Evolutionary conservation across 2,797 vertebrate genomes (phyloP).

Genomic region (Anableps anableps): DNA sequence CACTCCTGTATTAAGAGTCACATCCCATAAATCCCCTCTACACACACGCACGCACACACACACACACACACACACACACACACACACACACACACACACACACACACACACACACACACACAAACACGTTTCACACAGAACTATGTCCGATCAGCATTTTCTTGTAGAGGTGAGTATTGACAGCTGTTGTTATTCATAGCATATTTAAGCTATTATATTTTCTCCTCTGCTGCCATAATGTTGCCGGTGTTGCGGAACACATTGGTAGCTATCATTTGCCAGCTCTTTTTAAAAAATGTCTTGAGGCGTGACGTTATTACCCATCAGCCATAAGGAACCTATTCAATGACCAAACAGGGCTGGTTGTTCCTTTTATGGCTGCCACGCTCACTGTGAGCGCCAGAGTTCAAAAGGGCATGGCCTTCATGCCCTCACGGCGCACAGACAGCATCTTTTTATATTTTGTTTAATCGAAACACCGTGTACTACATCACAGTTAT

Average conservation of each 20-base stretch:
- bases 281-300: constrained; percentile 76
- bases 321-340: constrained; percentile 78
- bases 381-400: constrained; percentile 70
- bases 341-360: constrained; percentile 80
- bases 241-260: constrained; percentile 79
- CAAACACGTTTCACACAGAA: constrained; percentile 60
- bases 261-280: constrained; percentile 75
- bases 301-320: constrained; percentile 81
- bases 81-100: background rate
- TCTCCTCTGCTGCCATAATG: constrained; percentile 76
- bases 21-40: constrained; percentile 64
- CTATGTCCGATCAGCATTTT: constrained; percentile 79
- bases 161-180: constrained; percentile 79
- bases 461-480: constrained; percentile 80
- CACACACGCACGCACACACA: background rate
- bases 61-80: background rate
- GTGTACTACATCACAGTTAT: constrained; percentile 80
- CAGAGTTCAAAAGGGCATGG: constrained; percentile 84
- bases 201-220: constrained; percentile 79
- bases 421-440: constrained; percentile 73
- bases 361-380: constrained; percentile 79
- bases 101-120: background rate
- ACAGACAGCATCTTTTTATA: constrained; percentile 73
- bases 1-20: constrained; percentile 40
- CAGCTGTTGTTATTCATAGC: constrained; percentile 80